Evolutionary conservation across 2,797 vertebrate genomes (phyloP), one percentile per base, ranked within the genome.

Genomic region (Pipistrellus pipistrellus): DNA sequence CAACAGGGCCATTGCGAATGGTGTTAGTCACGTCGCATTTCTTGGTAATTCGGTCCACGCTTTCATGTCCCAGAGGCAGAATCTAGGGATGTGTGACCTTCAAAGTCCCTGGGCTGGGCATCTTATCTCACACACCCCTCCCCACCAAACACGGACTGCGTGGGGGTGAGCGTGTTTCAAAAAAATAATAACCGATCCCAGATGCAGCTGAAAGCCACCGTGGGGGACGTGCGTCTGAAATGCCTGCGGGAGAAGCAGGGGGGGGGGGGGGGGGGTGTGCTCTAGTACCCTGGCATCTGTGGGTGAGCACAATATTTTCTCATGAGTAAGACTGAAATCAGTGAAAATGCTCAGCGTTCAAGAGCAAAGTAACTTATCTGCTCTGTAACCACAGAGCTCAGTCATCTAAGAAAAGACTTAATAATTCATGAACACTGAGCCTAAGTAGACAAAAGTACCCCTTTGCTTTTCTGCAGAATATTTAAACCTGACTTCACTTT

Each of bases 311-410:
- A 21, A 25, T 23, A 38, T 96, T 96, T 97, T 97, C 98, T 98
- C 98, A 93, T 98, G 98, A 98, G 96, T 98, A 98, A 98, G 96
- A 98, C 78, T 95, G 97, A 98, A 97, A 98, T 98, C 90, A 97
- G 95, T 97, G 97, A 97, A 97, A 98, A 97, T 27, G 25, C n/a
- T 95, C 85, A 85, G 85, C 81, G 53, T 83, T 93, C 90, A 95
- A 95, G 90, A 97, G 96, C 90, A 62, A 73, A 91, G 97, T 94
- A 91, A 92, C 91, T 73, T 88, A 57, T 92, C 82, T 87, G 46
- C 83, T 91, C 84, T 93, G 57, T 95, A 96, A 93, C 93, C 97
- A 78, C 81, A 30, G 73, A 90, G 72, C 80, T 68, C 91, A 59
- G 87, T n/a, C 93, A 90, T 87, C 85, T 95, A 84, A 91, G 85